Evolutionary conservation across 2,797 vertebrate species (phyloP), one percentile per base, ranked within the genome.

Genomic region (Spondyliosoma cantharus): DNA sequence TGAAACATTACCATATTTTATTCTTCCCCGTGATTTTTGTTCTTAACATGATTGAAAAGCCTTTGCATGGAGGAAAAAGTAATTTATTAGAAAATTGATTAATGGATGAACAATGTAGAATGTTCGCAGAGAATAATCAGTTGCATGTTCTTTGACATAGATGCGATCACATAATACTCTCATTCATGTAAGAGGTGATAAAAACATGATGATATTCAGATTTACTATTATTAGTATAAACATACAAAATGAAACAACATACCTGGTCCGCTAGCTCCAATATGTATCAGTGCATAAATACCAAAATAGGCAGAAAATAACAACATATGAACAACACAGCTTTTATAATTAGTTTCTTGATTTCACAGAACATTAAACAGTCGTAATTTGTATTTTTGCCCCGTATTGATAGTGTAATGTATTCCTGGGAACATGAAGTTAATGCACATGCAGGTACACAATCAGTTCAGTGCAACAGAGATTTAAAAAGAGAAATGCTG

Each of bases 381-480:
- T 52, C 46, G 7, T 25, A 3, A 43, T 49, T 7, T 29, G 13
- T 45, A 50, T 19, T 56, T 56, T 60, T 42, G 25, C 25, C 24
- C 5, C 17, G 2, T 5, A 25, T 8, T 43, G 22, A 29, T 15
- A 57, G 17, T 61, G 37, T 37, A 37, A 37, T 37, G 49, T 42
- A 3, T 53, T 69, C 11, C 14, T 17, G 9, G 12, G 20, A 61
- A 54, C 42, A 53, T 48, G 52, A 49, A 19, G 17, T 50, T 7
- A 5, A 12, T 25, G 37, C 45, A 19, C 5, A 46, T 72, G 60
- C 45, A 52, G 37, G 56, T 45, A 66, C 74, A 46, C 6, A 14
- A 20, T 58, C 4, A 24, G 57, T 3, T 82, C 27, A 74, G 42
- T 77, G 70, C 76, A 70, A 42, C 32, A 42, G 4, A 50, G 37